Evolutionary conservation across 2,797 vertebrate species (phyloP).

Genomic region (Spinus olivaceus): DNA sequence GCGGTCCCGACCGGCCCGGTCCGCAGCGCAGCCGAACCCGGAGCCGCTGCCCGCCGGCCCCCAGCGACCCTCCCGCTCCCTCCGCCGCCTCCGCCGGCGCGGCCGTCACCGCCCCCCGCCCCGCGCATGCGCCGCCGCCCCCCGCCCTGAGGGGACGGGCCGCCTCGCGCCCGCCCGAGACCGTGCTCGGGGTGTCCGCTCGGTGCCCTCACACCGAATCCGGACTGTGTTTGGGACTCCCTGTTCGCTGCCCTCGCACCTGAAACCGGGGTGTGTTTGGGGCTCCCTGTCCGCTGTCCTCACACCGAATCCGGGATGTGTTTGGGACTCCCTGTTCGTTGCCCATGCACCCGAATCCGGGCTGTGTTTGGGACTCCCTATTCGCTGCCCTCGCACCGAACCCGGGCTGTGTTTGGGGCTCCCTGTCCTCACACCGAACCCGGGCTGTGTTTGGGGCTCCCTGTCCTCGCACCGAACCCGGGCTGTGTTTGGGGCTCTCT

Average conservation of each 20-base stretch:
- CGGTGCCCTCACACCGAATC: accelerated
- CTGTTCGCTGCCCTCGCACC: not conserved
- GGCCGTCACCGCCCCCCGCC: conserved; percentile 29
- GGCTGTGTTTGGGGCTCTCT: no score
- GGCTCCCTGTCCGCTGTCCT: no score
- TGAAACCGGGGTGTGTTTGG: accelerated
- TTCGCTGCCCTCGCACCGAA: no score
- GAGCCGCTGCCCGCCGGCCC: conserved; percentile 63
- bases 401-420: no score
- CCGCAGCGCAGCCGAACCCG: not conserved
- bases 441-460: not conserved
- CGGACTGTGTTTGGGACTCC: not conserved
- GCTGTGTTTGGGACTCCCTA: no score
- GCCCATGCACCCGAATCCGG: no score
- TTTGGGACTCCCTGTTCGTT: not conserved
- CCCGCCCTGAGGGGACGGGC: not conserved
- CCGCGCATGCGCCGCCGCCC: conserved; percentile 7
- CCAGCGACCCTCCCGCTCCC: conserved; percentile 44
- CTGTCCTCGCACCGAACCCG: no score
- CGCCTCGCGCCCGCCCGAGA: not conserved
- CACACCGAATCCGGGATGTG: accelerated
- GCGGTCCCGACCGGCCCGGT: not conserved
- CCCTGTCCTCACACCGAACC: not conserved
- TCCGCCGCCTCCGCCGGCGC: not conserved
- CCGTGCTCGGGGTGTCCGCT: no score